Percentiles rank a stretch among this genome's conserved stretches.
These are phyloP conservation scores for Monopterus albus DNA, from an alignment of 2,113 vertebrate species.

Conservation along the genomic window DNA sequence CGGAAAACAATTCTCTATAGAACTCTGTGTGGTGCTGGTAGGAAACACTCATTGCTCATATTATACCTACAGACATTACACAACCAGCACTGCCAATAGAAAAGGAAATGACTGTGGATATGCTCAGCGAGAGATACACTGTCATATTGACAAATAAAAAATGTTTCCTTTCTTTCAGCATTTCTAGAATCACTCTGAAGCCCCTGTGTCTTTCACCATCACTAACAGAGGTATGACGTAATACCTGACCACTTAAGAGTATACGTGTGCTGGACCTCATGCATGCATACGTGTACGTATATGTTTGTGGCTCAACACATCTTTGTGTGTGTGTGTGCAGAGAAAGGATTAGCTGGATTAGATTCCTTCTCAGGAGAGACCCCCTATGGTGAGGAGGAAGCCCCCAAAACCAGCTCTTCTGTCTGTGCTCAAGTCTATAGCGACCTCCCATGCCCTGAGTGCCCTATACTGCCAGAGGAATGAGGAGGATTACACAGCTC, in stretches of 20 bases:
- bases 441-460: conserved; percentile 64
- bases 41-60: neutral
- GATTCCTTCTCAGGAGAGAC: conserved; percentile 72
- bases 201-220: neutral
- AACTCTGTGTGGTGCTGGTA: neutral
- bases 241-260: neutral
- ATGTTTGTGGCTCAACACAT: conserved; percentile 37
- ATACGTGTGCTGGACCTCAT: neutral
- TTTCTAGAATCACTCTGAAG: conserved; percentile 8
- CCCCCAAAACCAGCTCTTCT: conserved; percentile 75
- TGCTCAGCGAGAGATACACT: too few species aligned
- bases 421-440: conserved; percentile 53
- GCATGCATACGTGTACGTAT: conserved; percentile 5
- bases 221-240: neutral
- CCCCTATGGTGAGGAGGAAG: conserved; percentile 78
- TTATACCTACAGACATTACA: neutral
- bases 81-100: neutral
- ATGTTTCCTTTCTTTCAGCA: too few species aligned
- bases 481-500: too few species aligned
- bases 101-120: neutral
- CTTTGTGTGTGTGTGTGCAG: conserved; percentile 33
- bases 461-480: neutral
- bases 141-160: too few species aligned
- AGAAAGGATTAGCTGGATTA: conserved; percentile 85
- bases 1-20: conserved; percentile 14